Conservation (phyloP, 2,797 vertebrate species). For the Clarias pachynema region DNA sequence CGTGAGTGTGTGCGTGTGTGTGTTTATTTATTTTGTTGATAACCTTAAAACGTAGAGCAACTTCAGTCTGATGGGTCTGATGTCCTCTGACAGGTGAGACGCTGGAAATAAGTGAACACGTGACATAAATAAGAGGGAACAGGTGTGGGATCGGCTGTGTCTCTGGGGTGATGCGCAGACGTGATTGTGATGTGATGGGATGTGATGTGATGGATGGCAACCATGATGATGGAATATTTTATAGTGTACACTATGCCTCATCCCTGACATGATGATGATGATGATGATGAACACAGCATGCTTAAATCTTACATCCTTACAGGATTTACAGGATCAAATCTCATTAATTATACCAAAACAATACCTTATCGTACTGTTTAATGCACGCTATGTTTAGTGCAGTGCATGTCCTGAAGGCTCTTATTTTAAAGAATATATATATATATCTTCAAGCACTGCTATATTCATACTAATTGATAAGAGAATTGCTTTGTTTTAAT, state of each 20-base stretch:
- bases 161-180: neutral
- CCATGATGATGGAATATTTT: neutral
- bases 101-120: neutral
- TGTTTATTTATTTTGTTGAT: neutral
- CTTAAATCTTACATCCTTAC: neutral
- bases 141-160: neutral
- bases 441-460: neutral
- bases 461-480: neutral
- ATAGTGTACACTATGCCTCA: neutral
- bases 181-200: neutral
- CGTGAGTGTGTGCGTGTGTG: neutral
- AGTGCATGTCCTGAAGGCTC: neutral
- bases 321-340: neutral
- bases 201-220: neutral
- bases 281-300: neutral
- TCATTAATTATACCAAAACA: neutral
- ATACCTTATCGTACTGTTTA: neutral
- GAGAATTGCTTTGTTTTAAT: no score
- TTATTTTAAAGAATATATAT: neutral
- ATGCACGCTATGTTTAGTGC: neutral
- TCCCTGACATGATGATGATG: neutral
- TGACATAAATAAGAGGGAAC: neutral
- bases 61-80: neutral
- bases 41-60: slow-evolving; percentile 1
- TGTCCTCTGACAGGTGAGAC: neutral